phyloP scores from a whole-genome alignment of 2,888 invertebrate genomes.

The Metalampra italica region DNA sequence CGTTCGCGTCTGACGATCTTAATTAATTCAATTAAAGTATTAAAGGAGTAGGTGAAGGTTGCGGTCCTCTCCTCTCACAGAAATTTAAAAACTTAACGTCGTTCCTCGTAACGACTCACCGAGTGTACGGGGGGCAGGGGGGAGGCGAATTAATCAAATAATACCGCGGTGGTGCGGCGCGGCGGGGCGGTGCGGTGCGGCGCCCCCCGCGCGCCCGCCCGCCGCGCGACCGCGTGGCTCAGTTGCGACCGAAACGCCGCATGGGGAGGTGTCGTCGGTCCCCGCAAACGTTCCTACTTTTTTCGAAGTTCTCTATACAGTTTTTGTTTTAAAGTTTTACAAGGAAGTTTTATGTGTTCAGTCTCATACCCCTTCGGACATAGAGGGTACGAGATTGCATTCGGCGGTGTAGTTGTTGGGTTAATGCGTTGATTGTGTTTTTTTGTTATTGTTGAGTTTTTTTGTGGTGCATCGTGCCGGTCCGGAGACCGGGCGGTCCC shows the following conservation, averaged over 20 bases:
- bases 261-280: conserved; percentile 69
- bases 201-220: conserved; percentile 36
- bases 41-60: conserved; percentile 74
- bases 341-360: conserved; percentile 67
- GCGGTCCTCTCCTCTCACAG: conserved; percentile 66
- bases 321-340: conserved; percentile 73
- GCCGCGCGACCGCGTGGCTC: conserved; percentile 69
- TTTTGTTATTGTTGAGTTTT: conserved; percentile 77
- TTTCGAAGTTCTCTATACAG: conserved; percentile 73
- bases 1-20: conserved; percentile 60
- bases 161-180: conserved; percentile 66
- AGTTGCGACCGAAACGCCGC: conserved; percentile 70
- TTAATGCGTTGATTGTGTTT: conserved; percentile 72
- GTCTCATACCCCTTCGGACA: conserved; percentile 57
- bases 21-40: conserved; percentile 75
- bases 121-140: conserved; percentile 77
- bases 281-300: conserved; percentile 68
- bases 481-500: conserved; percentile 67
- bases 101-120: conserved; percentile 72
- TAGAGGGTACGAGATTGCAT: conserved; percentile 55
- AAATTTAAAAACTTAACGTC: conserved; percentile 76
- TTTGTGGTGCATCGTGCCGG: conserved; percentile 76
- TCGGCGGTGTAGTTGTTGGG: conserved; percentile 64
- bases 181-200: conserved; percentile 47
- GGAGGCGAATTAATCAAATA: conserved; percentile 79